These are phyloP conservation scores for Perca flavescens DNA, from an alignment of 2,113 vertebrate species.

Conservation along the genomic window DNA sequence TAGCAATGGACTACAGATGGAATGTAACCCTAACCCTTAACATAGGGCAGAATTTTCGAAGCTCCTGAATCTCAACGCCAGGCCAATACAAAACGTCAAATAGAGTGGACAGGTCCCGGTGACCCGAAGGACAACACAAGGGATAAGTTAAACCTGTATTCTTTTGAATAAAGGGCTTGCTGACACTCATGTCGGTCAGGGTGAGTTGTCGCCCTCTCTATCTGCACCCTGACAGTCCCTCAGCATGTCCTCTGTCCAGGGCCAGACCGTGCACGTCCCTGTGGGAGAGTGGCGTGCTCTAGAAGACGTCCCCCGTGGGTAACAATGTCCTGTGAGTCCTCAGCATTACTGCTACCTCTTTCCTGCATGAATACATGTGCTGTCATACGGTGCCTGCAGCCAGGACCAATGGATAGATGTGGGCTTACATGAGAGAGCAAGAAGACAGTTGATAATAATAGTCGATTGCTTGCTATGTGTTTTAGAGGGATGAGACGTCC, in stretches of 20 bases:
- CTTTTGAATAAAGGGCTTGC: background rate
- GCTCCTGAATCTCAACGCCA: too few relatives aligned
- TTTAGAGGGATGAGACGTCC: too few relatives aligned
- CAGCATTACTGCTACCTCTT: background rate
- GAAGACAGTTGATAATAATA: background rate
- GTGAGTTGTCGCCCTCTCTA: background rate
- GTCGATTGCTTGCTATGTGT: too few relatives aligned
- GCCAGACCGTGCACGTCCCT: conserved; percentile 10
- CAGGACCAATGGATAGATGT: background rate
- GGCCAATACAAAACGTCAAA: too few relatives aligned
- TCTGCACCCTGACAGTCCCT: background rate
- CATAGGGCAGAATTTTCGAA: too few relatives aligned
- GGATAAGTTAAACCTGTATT: background rate
- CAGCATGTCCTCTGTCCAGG: background rate
- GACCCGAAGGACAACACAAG: too few relatives aligned
- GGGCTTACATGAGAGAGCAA: background rate
- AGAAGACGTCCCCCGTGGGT: conserved; percentile 2
- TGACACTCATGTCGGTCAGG: conserved; percentile 2
- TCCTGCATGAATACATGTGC: background rate
- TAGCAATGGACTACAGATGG: too few relatives aligned
- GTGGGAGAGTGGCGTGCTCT: background rate
- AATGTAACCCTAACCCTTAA: too few relatives aligned
- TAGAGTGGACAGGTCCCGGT: too few relatives aligned
- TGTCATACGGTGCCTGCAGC: background rate
- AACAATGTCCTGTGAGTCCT: background rate